Percentiles rank a stretch among this genome's conserved stretches.
Conservation (phyloP, 2,113 vertebrate genomes). For the Urocitellus parryii region DNA sequence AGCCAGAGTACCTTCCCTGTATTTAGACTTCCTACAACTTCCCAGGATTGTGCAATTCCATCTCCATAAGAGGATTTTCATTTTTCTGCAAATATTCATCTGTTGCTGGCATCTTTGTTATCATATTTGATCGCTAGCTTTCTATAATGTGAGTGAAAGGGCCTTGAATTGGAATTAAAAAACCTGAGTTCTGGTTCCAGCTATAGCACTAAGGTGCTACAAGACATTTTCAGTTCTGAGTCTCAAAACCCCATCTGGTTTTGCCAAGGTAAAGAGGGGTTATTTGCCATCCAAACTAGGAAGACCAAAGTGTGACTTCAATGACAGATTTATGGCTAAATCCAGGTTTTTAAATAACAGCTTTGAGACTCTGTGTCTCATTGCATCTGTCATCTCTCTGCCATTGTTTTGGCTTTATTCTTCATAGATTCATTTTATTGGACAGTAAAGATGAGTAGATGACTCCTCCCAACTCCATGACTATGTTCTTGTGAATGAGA, state of each 20-base stretch:
- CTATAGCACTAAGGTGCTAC: not conserved
- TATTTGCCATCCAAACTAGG: not conserved
- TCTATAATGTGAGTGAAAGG: not conserved
- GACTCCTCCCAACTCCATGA: not conserved
- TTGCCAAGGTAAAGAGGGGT: not conserved
- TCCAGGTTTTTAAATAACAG: not conserved
- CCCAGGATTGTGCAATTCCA: not conserved
- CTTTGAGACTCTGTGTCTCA: not conserved
- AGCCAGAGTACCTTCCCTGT: not conserved
- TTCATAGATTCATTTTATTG: not conserved
- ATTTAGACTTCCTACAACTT: not conserved
- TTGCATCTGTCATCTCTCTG: not conserved
- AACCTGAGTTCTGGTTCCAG: not conserved
- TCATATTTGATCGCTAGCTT: not conserved
- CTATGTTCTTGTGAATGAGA: not conserved
- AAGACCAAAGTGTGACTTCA: not conserved
- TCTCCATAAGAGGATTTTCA: not conserved
- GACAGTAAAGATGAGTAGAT: not conserved
- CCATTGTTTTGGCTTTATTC: not conserved
- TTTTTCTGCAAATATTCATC: not conserved
- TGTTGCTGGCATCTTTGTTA: not conserved
- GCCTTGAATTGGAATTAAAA: not conserved
- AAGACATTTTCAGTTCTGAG: not conserved
- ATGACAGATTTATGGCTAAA: not conserved
- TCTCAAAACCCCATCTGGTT: not conserved